Evolutionary conservation across 2,797 vertebrate species (phyloP), one percentile per base, ranked within the genome.

Genomic region (Holocentrus rufus): DNA sequence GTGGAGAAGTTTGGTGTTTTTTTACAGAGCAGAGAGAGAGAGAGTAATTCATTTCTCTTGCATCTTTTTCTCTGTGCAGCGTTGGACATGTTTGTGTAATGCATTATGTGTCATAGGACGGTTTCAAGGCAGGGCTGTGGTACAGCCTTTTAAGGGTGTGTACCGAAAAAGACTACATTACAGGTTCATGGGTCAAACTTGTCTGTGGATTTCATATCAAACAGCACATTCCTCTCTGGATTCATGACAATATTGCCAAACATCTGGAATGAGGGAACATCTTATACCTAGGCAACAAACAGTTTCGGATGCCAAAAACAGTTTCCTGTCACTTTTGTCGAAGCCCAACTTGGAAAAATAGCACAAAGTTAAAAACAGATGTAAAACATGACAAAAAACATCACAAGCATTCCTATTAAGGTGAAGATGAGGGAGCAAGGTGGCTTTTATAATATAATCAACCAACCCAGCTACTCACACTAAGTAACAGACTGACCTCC

Each of bases 111-210:
- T 77, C 79, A 69, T 56, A 46, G 55, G 58, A 82, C 60, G 18
- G 7, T 69, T 25, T 74, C 23, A 42, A 72, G 25, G 56, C 65
- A 55, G 62, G 72, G 14, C 18, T 74, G 46, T 23, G 22, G 20
- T 17, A 34, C 44, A 75, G 68, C 81, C 75, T 84, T 85, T 83
- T 83, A 87, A 80, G 83, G 77, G 27, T 2, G 27, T 30, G 31
- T 36, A 69, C 50, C 50, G 53, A 42, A 27, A 67, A 54, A 42
- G 11, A 30, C 20, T 64, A 57, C 50, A 58, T 70, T 23, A 31
- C 44, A 53, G 64, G 75, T 83, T 85, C 62, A 83, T 77, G 79
- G 66, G 83, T 80, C 76, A 81, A 46, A 63, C 60, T 64, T 73
- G 58, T 57, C 36, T 30, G 60, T 55, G 9, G 36, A 36, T 78